Evolutionary conservation across 1,140 invertebrate species (phyloP), one percentile per base, ranked within the genome.

Genomic region (Hirudo medicinalis): DNA sequence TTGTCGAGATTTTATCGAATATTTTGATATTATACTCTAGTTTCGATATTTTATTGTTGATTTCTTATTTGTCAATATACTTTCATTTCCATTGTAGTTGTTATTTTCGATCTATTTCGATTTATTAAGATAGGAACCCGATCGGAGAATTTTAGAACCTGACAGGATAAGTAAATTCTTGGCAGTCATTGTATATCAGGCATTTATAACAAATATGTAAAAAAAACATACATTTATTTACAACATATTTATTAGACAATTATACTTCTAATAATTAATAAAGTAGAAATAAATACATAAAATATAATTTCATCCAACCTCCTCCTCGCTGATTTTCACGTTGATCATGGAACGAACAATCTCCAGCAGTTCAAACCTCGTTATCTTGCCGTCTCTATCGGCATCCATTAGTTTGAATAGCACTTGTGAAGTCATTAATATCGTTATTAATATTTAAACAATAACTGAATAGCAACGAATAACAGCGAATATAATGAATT

Each of bases 311-410:
- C 8, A 22, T 63, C 22, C 1, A 63, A 63, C 57, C 57, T 63
- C 57, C 20, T 63, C 57, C 57, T 63, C 57, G 57, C 57, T 63
- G 22, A 63, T 63, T 22, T 63, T 63, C 57, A 63, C 57, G 57
- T 63, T 22, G 57, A 63, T 63, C 57, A 63, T 63, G 22, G 57
- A 63, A 22, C 29, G 22, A 32, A 63, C 57, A 63, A 32, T 32
- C 22, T 63, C 57, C 11, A 63, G 15, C 57, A 63, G 20, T 63
- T 63, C 57, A 32, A 63, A 63, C 15, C 57, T 63, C 8, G 57
- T 25, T 22, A 63, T 63, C 57, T 63, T 63, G 57, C 57, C 57
- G 19, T 63, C 57, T 32, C 29, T 63, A 32, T 63, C 57, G 11
- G 9, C 57, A 63, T 63, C 57, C 57, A 63, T 25, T 20, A 63